A percentile compares a stretch with the other conserved stretches of the same genome.
Conservation (phyloP, 2,888 invertebrate genomes). For the Phortica okadai region DNA sequence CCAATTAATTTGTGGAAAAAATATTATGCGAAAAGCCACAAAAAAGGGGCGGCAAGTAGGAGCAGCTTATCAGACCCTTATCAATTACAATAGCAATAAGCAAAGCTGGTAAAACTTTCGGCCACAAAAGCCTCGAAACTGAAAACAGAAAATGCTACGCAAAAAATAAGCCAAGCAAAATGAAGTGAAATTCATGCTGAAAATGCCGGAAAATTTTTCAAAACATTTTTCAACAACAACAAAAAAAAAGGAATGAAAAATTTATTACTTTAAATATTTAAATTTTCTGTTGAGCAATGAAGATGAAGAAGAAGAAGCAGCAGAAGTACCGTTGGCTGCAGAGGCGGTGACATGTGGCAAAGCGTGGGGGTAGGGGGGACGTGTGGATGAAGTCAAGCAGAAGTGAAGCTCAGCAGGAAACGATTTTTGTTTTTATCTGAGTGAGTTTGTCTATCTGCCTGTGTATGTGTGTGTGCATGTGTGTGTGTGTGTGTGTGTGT, state of each 20-base stretch:
- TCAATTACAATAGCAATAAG: background rate
- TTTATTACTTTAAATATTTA: too few relatives aligned
- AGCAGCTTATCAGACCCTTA: background rate
- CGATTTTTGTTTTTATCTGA: background rate
- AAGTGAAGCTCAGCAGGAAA: background rate
- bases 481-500: background rate
- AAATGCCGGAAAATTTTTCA: background rate
- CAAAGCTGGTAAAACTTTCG: background rate
- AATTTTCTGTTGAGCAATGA: too few relatives aligned
- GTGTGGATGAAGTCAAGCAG: background rate
- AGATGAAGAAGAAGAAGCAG: too few relatives aligned
- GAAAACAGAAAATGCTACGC: background rate
- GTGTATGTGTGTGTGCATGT: background rate
- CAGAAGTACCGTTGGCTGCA: too few relatives aligned
- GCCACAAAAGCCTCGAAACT: background rate
- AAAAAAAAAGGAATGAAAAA: too few relatives aligned
- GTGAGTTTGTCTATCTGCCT: background rate
- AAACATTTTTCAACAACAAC: background rate
- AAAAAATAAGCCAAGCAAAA: background rate
- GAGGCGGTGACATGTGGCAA: too few relatives aligned
- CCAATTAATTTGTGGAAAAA: background rate
- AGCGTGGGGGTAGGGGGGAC: background rate
- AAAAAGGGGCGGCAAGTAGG: background rate
- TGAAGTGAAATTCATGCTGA: background rate
- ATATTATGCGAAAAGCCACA: background rate